Percentiles rank a stretch among this genome's conserved stretches.
These are phyloP conservation scores for Dasypus novemcinctus DNA, from an alignment of 2,113 vertebrate species.

Conservation along the genomic window DNA sequence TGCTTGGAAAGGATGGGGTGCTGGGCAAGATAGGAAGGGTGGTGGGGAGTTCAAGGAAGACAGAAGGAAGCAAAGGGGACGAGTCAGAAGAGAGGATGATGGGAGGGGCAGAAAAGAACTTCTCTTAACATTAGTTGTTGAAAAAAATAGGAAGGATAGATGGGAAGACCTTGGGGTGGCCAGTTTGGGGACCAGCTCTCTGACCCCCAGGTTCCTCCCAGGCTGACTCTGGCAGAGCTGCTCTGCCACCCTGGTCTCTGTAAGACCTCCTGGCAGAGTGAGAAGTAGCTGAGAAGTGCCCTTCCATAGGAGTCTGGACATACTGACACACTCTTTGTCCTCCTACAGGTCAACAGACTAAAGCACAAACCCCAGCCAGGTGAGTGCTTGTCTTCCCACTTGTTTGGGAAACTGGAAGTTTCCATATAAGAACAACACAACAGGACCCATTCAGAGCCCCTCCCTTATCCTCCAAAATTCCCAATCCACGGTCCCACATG, in stretches of 20 bases:
- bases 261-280: neutral
- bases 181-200: neutral
- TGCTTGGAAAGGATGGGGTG: rapidly evolving
- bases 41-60: neutral
- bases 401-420: neutral
- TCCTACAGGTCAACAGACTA: slow-evolving; percentile 12
- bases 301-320: neutral
- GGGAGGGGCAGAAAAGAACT: neutral
- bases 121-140: neutral
- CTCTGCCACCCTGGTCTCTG: neutral
- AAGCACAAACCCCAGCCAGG: slow-evolving; percentile 13
- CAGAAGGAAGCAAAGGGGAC: neutral
- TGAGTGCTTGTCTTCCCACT: neutral
- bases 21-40: no score
- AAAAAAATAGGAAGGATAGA: neutral
- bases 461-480: neutral
- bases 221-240: neutral
- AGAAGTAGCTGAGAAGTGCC: neutral
- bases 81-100: neutral
- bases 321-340: neutral
- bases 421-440: neutral
- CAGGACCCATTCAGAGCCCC: neutral
- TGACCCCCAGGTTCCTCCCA: neutral
- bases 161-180: neutral
- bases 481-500: neutral